phyloP scores from a whole-genome alignment of 2,888 invertebrate genomes.

The Cantharis rufa region DNA sequence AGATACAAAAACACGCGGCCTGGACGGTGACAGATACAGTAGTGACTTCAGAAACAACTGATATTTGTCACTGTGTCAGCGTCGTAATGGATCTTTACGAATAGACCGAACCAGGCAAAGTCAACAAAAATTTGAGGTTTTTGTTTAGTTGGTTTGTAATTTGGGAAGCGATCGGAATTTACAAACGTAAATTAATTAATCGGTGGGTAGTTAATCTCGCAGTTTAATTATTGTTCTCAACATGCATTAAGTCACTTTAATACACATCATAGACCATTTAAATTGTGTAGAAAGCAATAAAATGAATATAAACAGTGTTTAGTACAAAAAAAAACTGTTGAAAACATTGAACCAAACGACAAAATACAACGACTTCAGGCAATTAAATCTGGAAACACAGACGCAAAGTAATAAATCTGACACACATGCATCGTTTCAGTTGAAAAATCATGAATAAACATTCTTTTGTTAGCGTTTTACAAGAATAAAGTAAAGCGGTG shows the following conservation, averaged over 20 bases:
- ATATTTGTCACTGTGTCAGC: constrained; percentile 44
- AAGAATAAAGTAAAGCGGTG: not conserved
- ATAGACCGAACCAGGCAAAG: constrained; percentile 11
- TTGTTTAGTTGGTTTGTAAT: not conserved
- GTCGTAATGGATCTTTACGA: constrained; percentile 39
- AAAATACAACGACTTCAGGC: constrained; percentile 4
- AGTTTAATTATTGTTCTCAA: not conserved
- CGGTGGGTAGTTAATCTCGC: not conserved
- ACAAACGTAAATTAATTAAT: not conserved
- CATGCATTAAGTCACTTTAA: not conserved
- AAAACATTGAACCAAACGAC: constrained; percentile 6
- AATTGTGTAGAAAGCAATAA: constrained; percentile 5
- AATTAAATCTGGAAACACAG: constrained; percentile 16
- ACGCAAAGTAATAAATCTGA: constrained; percentile 18
- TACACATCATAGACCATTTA: not conserved
- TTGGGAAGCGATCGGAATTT: constrained; percentile 8
- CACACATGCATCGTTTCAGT: constrained; percentile 22
- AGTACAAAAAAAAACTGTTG: not conserved
- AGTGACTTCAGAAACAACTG: constrained; percentile 41
- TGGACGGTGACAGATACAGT: constrained; percentile 40
- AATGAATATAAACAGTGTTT: not conserved
- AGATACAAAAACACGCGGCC: constrained; percentile 32
- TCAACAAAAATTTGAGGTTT: constrained; percentile 15
- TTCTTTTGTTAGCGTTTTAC: constrained; percentile 18
- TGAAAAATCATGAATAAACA: constrained; percentile 25